These are phyloP conservation scores for Phalloptychus januarius DNA, from an alignment of 2,797 vertebrate species.

Conservation along the genomic window DNA sequence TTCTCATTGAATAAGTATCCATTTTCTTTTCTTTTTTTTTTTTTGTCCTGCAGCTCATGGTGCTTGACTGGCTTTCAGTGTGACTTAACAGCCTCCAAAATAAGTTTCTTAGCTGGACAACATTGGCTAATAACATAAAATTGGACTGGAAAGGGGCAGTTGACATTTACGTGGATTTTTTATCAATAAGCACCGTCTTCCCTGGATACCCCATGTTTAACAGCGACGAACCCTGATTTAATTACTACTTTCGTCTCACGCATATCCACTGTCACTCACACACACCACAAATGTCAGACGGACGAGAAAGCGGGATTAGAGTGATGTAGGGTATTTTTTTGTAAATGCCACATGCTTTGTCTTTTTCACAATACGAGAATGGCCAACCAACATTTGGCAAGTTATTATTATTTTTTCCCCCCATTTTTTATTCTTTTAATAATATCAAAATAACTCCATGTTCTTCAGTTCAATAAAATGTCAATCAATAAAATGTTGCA, in stretches of 20 bases:
- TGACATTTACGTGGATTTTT: slow-evolving; percentile 75
- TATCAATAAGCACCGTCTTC: slow-evolving; percentile 72
- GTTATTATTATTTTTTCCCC: slow-evolving; percentile 4
- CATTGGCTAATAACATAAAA: slow-evolving; percentile 62
- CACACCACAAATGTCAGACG: slow-evolving; percentile 63
- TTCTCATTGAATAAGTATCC: slow-evolving; percentile 27
- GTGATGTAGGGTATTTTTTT: neutral
- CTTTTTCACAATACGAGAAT: slow-evolving; percentile 36
- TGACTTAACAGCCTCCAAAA: slow-evolving; percentile 28
- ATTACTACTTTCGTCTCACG: slow-evolving; percentile 68
- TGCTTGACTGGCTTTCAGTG: slow-evolving; percentile 3
- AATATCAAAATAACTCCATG: slow-evolving; percentile 10
- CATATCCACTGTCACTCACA: slow-evolving; percentile 68
- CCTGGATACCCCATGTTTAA: slow-evolving; percentile 66
- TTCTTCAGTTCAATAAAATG: slow-evolving; percentile 19
- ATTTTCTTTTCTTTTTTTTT: slow-evolving; percentile 23
- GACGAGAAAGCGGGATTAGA: slow-evolving; percentile 36
- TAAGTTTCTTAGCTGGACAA: slow-evolving; percentile 55
- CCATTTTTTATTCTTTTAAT: neutral
- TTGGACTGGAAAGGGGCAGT: slow-evolving; percentile 62
- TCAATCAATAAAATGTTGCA: neutral
- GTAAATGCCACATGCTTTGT: slow-evolving; percentile 59
- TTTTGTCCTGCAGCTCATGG: slow-evolving; percentile 20
- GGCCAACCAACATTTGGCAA: slow-evolving; percentile 3
- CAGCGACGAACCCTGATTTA: slow-evolving; percentile 71